Evolutionary conservation across 2,113 vertebrate species (phyloP), one percentile per base, ranked within the genome.

Genomic region (Sceloporus undulatus): DNA sequence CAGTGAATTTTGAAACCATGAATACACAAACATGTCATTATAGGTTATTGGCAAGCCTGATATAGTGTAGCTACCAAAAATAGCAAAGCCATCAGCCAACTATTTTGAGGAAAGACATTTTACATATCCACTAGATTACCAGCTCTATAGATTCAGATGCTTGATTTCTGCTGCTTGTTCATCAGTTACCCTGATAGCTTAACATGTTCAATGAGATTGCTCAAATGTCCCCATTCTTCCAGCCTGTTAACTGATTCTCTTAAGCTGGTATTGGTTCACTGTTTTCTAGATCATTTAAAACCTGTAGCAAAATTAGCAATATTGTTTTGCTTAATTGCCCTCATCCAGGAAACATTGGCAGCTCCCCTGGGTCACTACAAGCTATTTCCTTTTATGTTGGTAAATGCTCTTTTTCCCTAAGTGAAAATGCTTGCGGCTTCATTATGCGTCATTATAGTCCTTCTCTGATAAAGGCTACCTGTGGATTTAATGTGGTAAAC

Each of bases 321-420:
- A 88, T 78, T 92, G 73, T 88, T 95, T 94, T 93, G 75, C 79
- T 92, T 94, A 95, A 91, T 91, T 91, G 78, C 59, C 70, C 74
- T 87, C 34, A 90, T 93, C 90, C 74, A 91, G 83, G 90, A 92
- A 91, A 90, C 54, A 77, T 0, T 85, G 88, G 79, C 73, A 85
- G 27, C 48, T 92, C 91, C 89, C 89, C 75, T 85, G 90, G 27
- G 78, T 93, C 84, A 85, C 82, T 40, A 27, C 48, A 91, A 88
- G 85, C 23, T 79, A 59, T 89, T 91, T 93, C 5, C 74, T 86
- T 93, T 92, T 76, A 79, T n/a, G 48, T 79, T 93, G 75, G 52
- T 85, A 94, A 92, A 86, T 1, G 11, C 9, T 91, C 74, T 91
- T 89, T 29, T 88, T 87, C 76, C 83, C 52, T 18, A 65, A 89